Evolutionary conservation across 2,888 invertebrate species (phyloP).

Genomic region (Pandemis heparana): DNA sequence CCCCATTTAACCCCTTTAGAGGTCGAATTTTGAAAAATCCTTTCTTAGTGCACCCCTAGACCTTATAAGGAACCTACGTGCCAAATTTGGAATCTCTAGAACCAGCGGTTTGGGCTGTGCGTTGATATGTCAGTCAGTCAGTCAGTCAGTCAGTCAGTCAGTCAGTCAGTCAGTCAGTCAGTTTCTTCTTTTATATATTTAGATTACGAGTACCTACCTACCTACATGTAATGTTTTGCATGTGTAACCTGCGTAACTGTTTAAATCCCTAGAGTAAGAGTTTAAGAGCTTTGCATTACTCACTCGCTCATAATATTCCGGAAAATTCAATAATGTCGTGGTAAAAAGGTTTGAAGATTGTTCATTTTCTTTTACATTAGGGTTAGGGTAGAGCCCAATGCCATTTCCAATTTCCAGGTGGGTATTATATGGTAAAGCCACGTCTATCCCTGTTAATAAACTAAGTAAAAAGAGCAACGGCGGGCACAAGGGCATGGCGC

Average conservation of each 20-base stretch:
- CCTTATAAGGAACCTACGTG: no score
- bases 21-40: no score
- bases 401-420: conserved; percentile 18
- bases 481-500: conserved; percentile 33
- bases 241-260: no score
- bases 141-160: no score
- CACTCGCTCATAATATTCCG: background rate
- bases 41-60: no score
- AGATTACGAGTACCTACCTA: background rate
- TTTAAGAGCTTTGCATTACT: background rate
- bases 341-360: conserved; percentile 4
- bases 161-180: no score
- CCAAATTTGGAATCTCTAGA: no score
- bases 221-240: background rate
- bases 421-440: conserved; percentile 36
- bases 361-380: conserved; percentile 5
- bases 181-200: no score
- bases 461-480: conserved; percentile 37
- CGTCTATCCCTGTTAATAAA: conserved; percentile 37
- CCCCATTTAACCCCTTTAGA: no score
- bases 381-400: conserved; percentile 2
- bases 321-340: conserved; percentile 1
- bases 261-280: background rate
- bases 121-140: no score
- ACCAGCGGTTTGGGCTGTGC: no score